phyloP scores from a whole-genome alignment of 92 coral and sea anemone genomes.

The Umimayanthus chanpuru region DNA sequence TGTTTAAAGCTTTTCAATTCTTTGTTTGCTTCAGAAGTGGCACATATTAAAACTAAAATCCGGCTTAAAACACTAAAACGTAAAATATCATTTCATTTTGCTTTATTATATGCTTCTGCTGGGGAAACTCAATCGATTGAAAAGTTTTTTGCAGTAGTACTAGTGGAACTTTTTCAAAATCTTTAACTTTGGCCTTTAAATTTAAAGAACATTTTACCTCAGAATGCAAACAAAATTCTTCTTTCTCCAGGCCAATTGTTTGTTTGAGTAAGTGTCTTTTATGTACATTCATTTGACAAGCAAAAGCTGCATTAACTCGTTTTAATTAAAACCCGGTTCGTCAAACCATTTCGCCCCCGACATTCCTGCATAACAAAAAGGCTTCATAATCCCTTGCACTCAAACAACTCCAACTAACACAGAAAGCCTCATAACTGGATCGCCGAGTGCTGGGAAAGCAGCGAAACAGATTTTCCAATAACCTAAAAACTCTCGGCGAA shows the following conservation, averaged over 20 bases:
- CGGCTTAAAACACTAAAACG: background rate
- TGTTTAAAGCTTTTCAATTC: background rate
- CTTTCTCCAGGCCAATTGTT: background rate
- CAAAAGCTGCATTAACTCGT: background rate
- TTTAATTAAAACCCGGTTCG: constrained; percentile 15
- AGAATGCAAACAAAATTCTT: constrained; percentile 16
- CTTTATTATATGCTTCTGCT: no score
- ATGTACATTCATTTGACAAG: constrained; percentile 31
- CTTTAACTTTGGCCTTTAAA: background rate
- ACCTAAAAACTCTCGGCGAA: background rate
- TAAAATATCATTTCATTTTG: background rate
- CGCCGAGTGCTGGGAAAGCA: background rate
- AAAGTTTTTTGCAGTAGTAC: background rate
- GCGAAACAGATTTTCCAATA: background rate
- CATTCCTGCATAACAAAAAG: constrained; percentile 10
- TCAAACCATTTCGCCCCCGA: constrained; percentile 19
- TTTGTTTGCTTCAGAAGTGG: no score
- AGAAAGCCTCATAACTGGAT: background rate
- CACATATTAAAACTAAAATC: background rate
- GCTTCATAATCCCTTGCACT: background rate
- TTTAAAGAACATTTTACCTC: background rate
- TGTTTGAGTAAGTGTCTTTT: background rate
- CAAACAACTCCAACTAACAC: background rate
- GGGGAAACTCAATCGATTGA: background rate
- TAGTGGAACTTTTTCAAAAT: background rate